Base-by-base conservation (phyloP, 2,797 vertebrate species). In the Argentina silus region DNA sequence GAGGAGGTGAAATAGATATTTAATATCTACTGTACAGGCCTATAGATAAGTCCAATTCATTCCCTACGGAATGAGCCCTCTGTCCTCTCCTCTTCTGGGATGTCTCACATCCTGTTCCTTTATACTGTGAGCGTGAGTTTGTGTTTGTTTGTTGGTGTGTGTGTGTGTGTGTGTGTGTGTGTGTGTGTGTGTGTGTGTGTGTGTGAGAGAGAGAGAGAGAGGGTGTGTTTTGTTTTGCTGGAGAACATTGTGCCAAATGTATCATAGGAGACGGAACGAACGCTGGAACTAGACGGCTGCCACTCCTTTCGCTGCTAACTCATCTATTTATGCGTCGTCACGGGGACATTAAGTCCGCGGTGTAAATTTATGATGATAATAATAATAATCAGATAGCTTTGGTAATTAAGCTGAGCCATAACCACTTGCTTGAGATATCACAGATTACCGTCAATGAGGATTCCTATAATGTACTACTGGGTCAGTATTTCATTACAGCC, bases 231-330 rank as follows among this genome's bases (percentile, higher is more conserved):
- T 59, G 47, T 21, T 10, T 51, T 45, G 8, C 61, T 73, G 74
- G 74, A 69, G 78, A 57, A 66, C 50, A 70, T 76, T 64, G 78
- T 19, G 81, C 77, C 84, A 80, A 83, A 87, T 92, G 85, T 89
- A 83, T 81, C 78, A 78, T 42, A n/a, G 59, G 51, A 27, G 61
- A 74, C 60, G 70, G 60, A 74, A 12, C 70, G 68, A 21, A 2
- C 77, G 45, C 48, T 21, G 23, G 43, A 11, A 23, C 14, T 7
- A 7, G 15, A 51, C n/a, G 1, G 27, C 66, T 42, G 48, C 36
- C 7, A 10, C 2, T 23, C 6, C 47, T 19, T 19, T 44, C 42
- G 17, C 61, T 44, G 7, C 61, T 8, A 45, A 17, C n/a, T 45
- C n/a, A n/a, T 63, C 15, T 36, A n/a, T 8, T 14, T 15, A 42